phyloP scores from a whole-genome alignment of 2,797 vertebrate genomes.

The Buphagus erythrorhynchus region DNA sequence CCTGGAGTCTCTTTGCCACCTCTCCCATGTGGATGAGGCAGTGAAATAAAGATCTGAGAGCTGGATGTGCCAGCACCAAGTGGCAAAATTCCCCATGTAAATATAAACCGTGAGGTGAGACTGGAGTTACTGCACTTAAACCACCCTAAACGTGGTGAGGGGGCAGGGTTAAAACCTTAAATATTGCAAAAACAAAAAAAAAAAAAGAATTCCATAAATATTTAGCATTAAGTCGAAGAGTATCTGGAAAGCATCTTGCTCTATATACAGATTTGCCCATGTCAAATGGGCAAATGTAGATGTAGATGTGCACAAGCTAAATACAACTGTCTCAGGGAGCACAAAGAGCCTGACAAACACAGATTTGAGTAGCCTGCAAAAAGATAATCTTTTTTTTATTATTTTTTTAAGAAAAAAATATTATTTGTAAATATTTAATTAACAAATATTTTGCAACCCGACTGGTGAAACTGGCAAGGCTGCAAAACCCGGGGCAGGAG shows the following conservation, averaged over 20 bases:
- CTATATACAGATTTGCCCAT: accelerated
- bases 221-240: not conserved
- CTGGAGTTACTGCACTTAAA: not conserved
- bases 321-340: accelerated
- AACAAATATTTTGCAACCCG: not conserved
- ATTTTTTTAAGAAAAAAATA: not conserved
- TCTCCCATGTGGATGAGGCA: accelerated
- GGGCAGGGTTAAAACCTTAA: not conserved
- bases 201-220: not conserved
- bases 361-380: not conserved
- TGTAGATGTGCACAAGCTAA: not conserved
- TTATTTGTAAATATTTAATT: not conserved
- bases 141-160: not conserved
- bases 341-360: not conserved
- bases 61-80: not conserved
- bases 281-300: too few relatives aligned
- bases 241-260: not conserved
- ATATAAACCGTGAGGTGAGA: not conserved
- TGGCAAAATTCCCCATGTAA: not conserved
- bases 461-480: not conserved
- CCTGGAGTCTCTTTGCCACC: not conserved
- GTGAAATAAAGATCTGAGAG: not conserved
- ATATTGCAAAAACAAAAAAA: not conserved
- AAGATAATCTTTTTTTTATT: not conserved
- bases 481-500: not conserved